Conservation (phyloP, 2,797 vertebrate species). For the Champsocephalus esox region DNA sequence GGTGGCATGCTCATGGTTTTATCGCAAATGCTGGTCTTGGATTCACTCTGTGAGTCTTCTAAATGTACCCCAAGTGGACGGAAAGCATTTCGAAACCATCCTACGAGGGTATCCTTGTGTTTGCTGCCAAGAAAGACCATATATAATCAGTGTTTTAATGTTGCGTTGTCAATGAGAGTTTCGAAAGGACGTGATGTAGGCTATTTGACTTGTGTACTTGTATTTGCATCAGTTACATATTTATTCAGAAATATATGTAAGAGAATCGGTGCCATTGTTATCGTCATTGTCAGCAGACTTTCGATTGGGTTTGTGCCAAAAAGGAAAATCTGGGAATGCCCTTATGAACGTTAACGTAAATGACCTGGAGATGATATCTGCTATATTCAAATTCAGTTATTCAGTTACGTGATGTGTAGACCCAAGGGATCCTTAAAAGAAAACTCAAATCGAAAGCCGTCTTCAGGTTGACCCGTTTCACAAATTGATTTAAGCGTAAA, state of each 20-base stretch:
- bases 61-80: conserved; percentile 12
- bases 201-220: conserved; percentile 20
- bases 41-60: conserved; percentile 38
- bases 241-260: background rate
- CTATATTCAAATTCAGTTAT: too few relatives aligned
- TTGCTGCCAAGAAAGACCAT: conserved; percentile 5
- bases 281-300: background rate
- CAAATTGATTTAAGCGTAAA: background rate
- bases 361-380: background rate
- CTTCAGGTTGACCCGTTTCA: conserved; percentile 15
- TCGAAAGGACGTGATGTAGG: background rate
- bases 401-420: too few relatives aligned
- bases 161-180: background rate
- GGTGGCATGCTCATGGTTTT: background rate
- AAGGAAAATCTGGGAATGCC: background rate
- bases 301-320: too few relatives aligned
- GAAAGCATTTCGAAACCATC: background rate
- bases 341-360: background rate
- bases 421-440: background rate
- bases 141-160: background rate
- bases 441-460: background rate
- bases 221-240: background rate
- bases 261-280: background rate
- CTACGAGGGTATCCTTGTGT: background rate
- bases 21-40: conserved; percentile 29